Evolutionary conservation across 2,888 invertebrate species (phyloP).

Genomic region (Nymphalis c-album): DNA sequence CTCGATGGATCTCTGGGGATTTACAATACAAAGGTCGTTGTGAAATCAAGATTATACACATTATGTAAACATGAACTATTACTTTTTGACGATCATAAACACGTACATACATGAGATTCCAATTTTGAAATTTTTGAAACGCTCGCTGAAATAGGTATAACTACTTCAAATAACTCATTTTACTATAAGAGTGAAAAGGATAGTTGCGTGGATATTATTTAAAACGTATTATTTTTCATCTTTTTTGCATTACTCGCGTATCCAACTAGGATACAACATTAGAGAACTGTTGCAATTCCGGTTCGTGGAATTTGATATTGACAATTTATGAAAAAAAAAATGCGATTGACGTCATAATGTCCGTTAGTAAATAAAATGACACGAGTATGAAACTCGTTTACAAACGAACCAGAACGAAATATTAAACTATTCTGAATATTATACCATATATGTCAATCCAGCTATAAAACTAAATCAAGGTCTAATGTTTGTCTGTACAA

Average conservation of each 20-base stretch:
- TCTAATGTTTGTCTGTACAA: neutral
- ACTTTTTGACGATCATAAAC: too few relatives aligned
- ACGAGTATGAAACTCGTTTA: slow-evolving; percentile 7
- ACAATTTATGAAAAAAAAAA: neutral
- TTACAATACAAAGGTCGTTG: neutral
- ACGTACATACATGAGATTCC: too few relatives aligned
- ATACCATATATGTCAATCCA: neutral
- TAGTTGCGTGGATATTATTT: too few relatives aligned
- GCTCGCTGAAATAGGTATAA: too few relatives aligned
- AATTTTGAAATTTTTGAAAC: too few relatives aligned
- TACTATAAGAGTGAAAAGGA: too few relatives aligned
- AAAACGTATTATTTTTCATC: too few relatives aligned
- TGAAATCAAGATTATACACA: neutral
- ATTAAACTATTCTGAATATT: neutral
- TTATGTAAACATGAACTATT: neutral
- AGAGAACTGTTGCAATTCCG: too few relatives aligned
- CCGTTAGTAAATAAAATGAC: neutral
- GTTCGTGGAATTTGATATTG: too few relatives aligned
- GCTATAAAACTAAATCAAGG: neutral
- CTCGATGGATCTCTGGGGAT: neutral
- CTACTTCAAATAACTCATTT: too few relatives aligned
- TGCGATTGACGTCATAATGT: neutral
- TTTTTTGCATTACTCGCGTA: too few relatives aligned
- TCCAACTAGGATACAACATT: too few relatives aligned
- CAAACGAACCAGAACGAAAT: neutral